Conservation (phyloP, 2,888 invertebrate species). For the Ectemnius continuus region DNA sequence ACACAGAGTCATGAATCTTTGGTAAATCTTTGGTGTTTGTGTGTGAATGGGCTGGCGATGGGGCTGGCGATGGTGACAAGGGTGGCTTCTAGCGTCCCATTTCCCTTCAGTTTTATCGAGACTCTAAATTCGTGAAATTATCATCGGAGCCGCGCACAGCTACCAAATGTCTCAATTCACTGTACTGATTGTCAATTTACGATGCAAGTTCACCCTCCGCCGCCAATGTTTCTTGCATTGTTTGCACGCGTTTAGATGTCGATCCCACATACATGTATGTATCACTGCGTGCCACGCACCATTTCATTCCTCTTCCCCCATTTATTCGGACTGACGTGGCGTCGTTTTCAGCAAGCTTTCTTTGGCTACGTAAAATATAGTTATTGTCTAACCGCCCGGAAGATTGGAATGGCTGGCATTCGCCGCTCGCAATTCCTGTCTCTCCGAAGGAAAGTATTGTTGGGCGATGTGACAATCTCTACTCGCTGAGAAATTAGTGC, state of each 20-base stretch:
- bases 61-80: too few relatives aligned
- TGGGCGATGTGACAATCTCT: too few relatives aligned
- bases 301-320: slow-evolving; percentile 7
- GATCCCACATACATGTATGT: slow-evolving; percentile 30
- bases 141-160: slow-evolving; percentile 37
- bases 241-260: not conserved
- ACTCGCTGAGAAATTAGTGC: not conserved
- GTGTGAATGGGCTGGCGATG: too few relatives aligned
- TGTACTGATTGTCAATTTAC: not conserved
- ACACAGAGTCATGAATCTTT: too few relatives aligned
- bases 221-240: slow-evolving; percentile 35
- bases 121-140: slow-evolving; percentile 53
- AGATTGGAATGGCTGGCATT: not conserved
- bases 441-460: too few relatives aligned
- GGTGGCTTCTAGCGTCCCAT: too few relatives aligned
- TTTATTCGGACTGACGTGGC: not conserved
- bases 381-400: slow-evolving; percentile 5
- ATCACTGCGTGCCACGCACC: not conserved
- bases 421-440: too few relatives aligned
- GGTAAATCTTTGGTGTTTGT: too few relatives aligned
- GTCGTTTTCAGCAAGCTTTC: not conserved
- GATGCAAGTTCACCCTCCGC: slow-evolving; percentile 14
- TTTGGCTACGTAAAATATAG: slow-evolving; percentile 14
- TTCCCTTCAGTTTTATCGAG: too few relatives aligned
- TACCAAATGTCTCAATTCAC: not conserved